Percentiles rank a stretch among this genome's conserved stretches.
Evolutionary conservation across 2,797 vertebrate genomes (phyloP).

Genomic region (Pipistrellus pipistrellus): DNA sequence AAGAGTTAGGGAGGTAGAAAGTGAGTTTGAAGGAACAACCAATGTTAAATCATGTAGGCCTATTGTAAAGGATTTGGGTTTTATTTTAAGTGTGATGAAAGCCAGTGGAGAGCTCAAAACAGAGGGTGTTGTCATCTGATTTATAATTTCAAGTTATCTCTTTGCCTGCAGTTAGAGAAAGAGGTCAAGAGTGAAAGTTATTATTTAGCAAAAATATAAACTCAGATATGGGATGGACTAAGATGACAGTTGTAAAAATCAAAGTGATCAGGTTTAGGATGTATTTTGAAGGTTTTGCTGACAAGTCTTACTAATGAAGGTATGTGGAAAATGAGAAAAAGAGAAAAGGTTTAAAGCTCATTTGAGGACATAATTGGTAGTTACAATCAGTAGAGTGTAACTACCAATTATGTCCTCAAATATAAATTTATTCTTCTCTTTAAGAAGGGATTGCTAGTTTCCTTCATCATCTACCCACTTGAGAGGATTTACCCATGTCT

Average conservation of each 20-base stretch:
- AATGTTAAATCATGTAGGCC: not conserved
- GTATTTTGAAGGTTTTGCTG: conserved; percentile 10
- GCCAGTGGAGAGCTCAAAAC: not conserved
- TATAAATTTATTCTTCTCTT: not conserved
- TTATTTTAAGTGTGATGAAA: not conserved
- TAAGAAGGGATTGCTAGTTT: not conserved
- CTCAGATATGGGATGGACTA: not conserved
- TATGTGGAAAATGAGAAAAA: not conserved
- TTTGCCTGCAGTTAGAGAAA: not conserved
- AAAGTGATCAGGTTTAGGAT: not conserved
- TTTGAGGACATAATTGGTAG: no score
- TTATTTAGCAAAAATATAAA: not conserved
- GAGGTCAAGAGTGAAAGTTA: not conserved
- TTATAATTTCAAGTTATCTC: conserved; percentile 21
- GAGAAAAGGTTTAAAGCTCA: not conserved
- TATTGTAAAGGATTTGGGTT: not conserved
- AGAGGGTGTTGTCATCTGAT: not conserved
- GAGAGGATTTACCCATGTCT: not conserved
- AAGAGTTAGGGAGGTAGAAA: not conserved
- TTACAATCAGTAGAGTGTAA: not conserved
- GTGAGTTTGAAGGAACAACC: not conserved
- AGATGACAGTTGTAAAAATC: not conserved
- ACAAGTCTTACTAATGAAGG: not conserved
- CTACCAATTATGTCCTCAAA: not conserved
- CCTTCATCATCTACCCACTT: not conserved